Base-by-base conservation (phyloP, 2,113 vertebrate species). In the Melanerpes formicivorus region DNA sequence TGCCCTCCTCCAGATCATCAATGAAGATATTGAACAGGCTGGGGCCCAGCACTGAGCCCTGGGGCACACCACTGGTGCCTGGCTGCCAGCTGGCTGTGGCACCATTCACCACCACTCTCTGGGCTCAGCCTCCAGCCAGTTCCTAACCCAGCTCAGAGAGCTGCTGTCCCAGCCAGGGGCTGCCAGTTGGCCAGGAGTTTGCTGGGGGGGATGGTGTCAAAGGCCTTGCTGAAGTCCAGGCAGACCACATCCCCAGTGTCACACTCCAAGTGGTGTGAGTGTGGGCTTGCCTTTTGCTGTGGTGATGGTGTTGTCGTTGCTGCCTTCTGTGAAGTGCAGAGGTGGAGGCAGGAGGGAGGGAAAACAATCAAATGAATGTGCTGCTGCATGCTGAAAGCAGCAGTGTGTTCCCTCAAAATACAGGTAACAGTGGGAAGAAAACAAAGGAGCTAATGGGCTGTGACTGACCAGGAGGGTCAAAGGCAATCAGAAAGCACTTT, bases 401-500 rank as follows among this genome's bases (percentile, higher is more conserved):
- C 37, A 71, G 44, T 6, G 34, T 4, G 64, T 30, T 92, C 12
- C 67, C 75, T 80, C 73, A 87, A 84, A 95, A 66, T 59, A 66
- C 56, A 80, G 59, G 79, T 70, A 93, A n/a, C n/a, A 10, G 44
- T 13, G n/a, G 23, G n/a, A 71, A 70, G 50, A 56, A 89, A 87
- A 84, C 34, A 76, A 84, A 88, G 88, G 40, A 92, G 65, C 72
- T 91, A 89, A 92, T 70, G 81, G 93, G 37, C 60, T 93, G 1
- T 52, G 87, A 76, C 50, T 71, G 90, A 59, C 64, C 93, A 82
- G 84, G 59, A 66, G 72, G 91, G 87, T 93, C 79, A 85, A 42
- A 89, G 87, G 42, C 30, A 55, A 37, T 66, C 62, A 73, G 93
- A 81, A 93, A 91, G 84, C 84, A 91, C 81, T 95, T 92, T 37